Evolutionary conservation across 2,888 invertebrate species (phyloP).

Genomic region (Aleiodes leptofemur): DNA sequence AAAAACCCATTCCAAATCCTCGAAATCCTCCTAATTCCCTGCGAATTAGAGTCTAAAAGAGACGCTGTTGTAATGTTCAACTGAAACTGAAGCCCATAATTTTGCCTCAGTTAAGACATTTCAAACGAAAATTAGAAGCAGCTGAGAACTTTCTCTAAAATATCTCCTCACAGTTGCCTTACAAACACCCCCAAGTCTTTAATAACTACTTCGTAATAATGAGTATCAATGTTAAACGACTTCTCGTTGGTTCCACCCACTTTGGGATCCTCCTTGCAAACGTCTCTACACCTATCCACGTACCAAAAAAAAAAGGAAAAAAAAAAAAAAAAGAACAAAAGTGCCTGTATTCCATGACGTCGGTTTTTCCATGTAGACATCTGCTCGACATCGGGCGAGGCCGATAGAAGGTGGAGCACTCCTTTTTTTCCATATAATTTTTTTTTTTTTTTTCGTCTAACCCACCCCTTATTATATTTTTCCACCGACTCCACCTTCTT

Average conservation of each 20-base stretch:
- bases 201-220: slow-evolving; percentile 15
- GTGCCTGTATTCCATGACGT: slow-evolving; percentile 57
- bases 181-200: not conserved
- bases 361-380: slow-evolving; percentile 45
- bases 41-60: no score
- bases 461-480: slow-evolving; percentile 29
- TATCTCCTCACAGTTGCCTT: no score
- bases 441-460: not conserved
- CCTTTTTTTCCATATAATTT: slow-evolving; percentile 19
- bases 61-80: no score
- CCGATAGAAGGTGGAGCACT: slow-evolving; percentile 55
- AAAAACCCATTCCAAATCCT: no score
- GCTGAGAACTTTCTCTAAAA: not conserved
- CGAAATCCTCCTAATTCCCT: no score
- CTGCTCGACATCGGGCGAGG: slow-evolving; percentile 42
- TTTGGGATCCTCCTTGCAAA: slow-evolving; percentile 58
- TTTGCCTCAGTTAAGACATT: not conserved
- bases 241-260: slow-evolving; percentile 56
- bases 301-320: not conserved
- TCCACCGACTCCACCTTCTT: slow-evolving; percentile 29
- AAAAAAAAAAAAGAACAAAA: not conserved
- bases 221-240: slow-evolving; percentile 33
- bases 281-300: slow-evolving; percentile 43
- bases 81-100: not conserved
- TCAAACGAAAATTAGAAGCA: not conserved